Percentiles rank a stretch among this genome's conserved stretches.
These are phyloP conservation scores for Drosophila micromelanica DNA, from an alignment of 1,140 invertebrate species.

Conservation along the genomic window DNA sequence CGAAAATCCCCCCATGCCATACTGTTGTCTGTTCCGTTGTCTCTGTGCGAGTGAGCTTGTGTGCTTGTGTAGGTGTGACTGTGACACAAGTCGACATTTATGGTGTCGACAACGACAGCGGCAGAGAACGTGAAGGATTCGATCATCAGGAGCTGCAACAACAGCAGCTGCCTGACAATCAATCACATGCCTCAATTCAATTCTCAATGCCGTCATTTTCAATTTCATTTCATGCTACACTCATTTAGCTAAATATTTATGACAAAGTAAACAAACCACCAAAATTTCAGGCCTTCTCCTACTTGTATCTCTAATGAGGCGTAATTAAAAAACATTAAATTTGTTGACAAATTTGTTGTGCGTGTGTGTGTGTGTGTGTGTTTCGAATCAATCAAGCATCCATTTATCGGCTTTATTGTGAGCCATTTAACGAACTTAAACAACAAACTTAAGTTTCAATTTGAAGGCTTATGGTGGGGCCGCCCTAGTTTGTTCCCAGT, in stretches of 20 bases:
- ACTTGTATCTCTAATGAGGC: constrained; percentile 72
- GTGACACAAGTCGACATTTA: constrained; percentile 77
- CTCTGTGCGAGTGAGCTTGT: constrained; percentile 6
- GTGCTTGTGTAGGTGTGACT: constrained; percentile 56
- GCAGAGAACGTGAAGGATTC: constrained; percentile 52
- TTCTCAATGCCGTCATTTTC: constrained; percentile 62
- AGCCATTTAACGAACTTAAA: constrained; percentile 54
- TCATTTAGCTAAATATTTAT: constrained; percentile 70
- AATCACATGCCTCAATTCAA: constrained; percentile 75
- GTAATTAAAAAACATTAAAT: constrained; percentile 78
- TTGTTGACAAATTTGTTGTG: constrained; percentile 28
- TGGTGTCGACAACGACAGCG: constrained; percentile 66
- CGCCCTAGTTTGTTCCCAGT: constrained; percentile 29
- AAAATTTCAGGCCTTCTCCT: not conserved
- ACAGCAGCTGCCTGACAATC: constrained; percentile 62
- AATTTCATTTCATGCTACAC: constrained; percentile 50
- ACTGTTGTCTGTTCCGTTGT: constrained; percentile 15
- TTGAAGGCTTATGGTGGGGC: constrained; percentile 49
- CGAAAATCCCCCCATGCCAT: constrained; percentile 18
- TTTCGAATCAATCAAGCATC: constrained; percentile 60
- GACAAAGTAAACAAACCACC: constrained; percentile 29
- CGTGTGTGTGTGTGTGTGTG: not conserved
- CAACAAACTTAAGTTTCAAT: constrained; percentile 64
- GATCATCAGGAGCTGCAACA: constrained; percentile 25
- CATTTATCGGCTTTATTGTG: constrained; percentile 35